phyloP scores from a whole-genome alignment of 2,797 vertebrate genomes.

The Bucorvus abyssinicus region DNA sequence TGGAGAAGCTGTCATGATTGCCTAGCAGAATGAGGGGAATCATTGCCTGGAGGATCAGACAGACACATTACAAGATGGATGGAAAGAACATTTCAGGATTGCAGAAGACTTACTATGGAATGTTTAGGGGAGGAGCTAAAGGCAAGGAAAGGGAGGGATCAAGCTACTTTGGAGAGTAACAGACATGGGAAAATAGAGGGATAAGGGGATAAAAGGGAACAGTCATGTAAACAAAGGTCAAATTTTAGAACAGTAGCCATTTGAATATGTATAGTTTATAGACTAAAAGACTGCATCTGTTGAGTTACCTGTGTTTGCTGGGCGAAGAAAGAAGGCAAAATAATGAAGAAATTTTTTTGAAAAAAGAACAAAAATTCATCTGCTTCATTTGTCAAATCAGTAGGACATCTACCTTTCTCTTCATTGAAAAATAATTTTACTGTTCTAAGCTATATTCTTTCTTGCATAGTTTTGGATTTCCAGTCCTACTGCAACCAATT shows the following conservation, averaged over 20 bases:
- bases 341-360: neutral
- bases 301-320: neutral
- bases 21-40: neutral
- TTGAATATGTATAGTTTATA: neutral
- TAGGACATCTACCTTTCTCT: neutral
- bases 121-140: neutral
- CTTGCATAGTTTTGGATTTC: neutral
- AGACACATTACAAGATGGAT: fast-evolving
- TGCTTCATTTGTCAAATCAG: neutral
- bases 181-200: neutral
- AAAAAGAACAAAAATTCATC: neutral
- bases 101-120: neutral
- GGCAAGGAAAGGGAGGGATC: neutral
- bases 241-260: neutral
- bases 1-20: neutral
- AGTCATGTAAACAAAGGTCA: neutral
- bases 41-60: neutral
- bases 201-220: neutral
- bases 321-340: neutral
- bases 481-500: neutral
- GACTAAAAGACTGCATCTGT: neutral
- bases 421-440: neutral
- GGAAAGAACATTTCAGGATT: neutral
- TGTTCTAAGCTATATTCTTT: neutral
- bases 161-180: neutral